Conservation (phyloP, 2,797 vertebrate genomes). For the Limosa lapponica region DNA sequence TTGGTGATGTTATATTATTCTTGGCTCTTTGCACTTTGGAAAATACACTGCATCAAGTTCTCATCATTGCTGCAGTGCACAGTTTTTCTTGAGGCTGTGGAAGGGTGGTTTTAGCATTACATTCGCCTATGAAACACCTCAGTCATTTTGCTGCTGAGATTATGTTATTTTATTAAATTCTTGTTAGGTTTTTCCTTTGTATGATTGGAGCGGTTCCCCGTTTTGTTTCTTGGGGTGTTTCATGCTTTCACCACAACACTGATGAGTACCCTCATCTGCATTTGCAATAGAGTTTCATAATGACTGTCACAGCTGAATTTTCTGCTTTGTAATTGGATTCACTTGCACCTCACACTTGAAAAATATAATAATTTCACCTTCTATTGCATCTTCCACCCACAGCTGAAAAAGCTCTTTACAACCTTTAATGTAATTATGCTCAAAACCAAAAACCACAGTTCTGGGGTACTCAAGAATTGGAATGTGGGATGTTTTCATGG, state of each 20-base stretch:
- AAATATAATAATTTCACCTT: background rate
- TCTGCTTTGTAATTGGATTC: conserved; percentile 6
- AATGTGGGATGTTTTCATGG: background rate
- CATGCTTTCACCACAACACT: background rate
- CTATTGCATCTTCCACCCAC: background rate
- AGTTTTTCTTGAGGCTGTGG: conserved; percentile 61
- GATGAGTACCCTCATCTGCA: background rate
- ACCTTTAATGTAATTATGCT: background rate
- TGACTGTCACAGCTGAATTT: background rate
- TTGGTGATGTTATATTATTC: conserved; percentile 86
- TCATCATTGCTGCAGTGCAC: conserved; percentile 73
- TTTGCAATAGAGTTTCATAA: background rate
- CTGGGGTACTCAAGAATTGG: background rate
- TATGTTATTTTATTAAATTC: conserved; percentile 58
- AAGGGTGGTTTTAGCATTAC: conserved; percentile 67
- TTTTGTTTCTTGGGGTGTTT: conserved; percentile 28
- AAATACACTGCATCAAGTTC: conserved; percentile 85
- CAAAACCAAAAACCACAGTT: background rate
- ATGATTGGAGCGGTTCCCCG: background rate
- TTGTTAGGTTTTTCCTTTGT: background rate
- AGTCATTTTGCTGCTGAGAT: conserved; percentile 17
- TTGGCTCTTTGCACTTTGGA: conserved; percentile 84
- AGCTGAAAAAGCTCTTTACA: background rate
- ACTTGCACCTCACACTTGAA: background rate
- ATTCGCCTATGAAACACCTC: conserved; percentile 67